A percentile compares a stretch with the other conserved stretches of the same genome.
Evolutionary conservation across 1,140 invertebrate genomes (phyloP).

Genomic region (Zaprionus nigranus): DNA sequence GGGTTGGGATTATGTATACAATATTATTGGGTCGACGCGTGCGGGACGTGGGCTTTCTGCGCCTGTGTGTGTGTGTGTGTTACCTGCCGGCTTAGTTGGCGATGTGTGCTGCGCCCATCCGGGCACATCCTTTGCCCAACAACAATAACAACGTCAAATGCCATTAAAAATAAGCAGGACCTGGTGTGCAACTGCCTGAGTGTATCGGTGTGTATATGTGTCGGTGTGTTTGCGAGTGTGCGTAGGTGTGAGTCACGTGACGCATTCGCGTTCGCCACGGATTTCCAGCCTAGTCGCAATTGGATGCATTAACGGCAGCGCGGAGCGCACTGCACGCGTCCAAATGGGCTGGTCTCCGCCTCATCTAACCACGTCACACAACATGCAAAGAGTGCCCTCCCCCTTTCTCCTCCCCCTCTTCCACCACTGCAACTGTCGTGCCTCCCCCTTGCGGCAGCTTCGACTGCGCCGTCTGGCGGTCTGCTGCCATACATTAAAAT

Average conservation of each 20-base stretch:
- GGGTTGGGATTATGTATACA: constrained; percentile 46
- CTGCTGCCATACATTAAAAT: constrained; percentile 74
- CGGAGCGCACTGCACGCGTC: constrained; percentile 49
- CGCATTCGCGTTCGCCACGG: constrained; percentile 62
- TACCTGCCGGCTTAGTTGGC: constrained; percentile 42
- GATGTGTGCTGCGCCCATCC: constrained; percentile 68
- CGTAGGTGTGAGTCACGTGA: constrained; percentile 73
- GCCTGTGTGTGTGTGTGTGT: constrained; percentile 13
- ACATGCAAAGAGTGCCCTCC: constrained; percentile 46
- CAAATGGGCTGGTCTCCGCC: constrained; percentile 42
- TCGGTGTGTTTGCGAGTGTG: constrained; percentile 7
- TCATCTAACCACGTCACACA: constrained; percentile 56
- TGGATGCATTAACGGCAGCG: constrained; percentile 58
- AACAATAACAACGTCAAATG: constrained; percentile 40
- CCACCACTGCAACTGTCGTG: neutral
- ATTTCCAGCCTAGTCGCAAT: constrained; percentile 50
- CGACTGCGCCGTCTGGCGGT: constrained; percentile 12
- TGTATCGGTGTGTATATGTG: neutral
- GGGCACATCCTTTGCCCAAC: constrained; percentile 75
- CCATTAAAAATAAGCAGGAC: constrained; percentile 68
- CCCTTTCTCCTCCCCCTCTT: neutral
- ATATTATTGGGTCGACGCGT: constrained; percentile 53
- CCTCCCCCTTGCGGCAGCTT: neutral
- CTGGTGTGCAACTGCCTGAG: constrained; percentile 11
- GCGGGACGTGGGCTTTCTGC: constrained; percentile 34